These are phyloP conservation scores for Ceuthmochares aereus DNA, from an alignment of 2,113 vertebrate species.

Conservation along the genomic window DNA sequence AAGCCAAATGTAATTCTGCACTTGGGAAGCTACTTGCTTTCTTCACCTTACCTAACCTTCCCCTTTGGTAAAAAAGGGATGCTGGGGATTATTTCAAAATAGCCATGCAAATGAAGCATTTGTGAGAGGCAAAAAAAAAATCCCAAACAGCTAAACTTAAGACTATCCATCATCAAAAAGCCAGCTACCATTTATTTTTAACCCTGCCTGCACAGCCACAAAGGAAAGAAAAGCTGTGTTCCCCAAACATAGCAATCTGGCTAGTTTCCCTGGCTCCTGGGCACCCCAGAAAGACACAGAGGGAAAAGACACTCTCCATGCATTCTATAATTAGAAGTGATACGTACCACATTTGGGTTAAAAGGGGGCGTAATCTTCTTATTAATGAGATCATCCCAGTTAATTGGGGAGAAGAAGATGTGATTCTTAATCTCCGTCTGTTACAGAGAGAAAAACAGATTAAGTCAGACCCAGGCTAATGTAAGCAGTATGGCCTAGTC, in stretches of 20 bases:
- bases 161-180: background rate
- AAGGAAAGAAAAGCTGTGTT: background rate
- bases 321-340: conserved; percentile 39
- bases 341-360: conserved; percentile 98
- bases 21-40: background rate
- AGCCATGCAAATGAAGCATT: background rate
- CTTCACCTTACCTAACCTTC: background rate
- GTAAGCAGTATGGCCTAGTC: background rate
- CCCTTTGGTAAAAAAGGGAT: background rate
- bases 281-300: background rate
- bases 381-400: conserved; percentile 98
- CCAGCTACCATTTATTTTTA: background rate
- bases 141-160: background rate
- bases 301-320: background rate
- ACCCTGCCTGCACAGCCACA: background rate
- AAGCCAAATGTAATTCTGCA: background rate
- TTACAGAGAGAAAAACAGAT: conserved; percentile 61
- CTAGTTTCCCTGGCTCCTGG: background rate
- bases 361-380: conserved; percentile 99
- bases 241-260: background rate
- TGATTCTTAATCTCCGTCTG: conserved; percentile 98
- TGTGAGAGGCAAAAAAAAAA: background rate
- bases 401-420: conserved; percentile 97
- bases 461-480: conserved; percentile 43
- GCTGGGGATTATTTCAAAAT: background rate